A percentile compares a stretch with the other conserved stretches of the same genome.
Evolutionary conservation across 2,888 invertebrate genomes (phyloP).

Genomic region (Lasiommata megera): DNA sequence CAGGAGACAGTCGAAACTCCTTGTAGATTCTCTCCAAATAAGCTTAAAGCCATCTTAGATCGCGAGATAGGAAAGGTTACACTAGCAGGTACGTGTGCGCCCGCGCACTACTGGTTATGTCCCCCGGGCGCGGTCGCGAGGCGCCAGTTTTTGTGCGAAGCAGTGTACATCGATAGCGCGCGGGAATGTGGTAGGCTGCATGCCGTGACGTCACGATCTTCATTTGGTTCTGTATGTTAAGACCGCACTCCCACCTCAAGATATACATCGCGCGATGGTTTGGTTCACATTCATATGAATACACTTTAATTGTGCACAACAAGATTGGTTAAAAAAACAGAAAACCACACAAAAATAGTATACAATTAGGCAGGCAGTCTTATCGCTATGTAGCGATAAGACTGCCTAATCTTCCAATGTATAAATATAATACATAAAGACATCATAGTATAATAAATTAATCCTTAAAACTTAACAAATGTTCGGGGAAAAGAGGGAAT

Average conservation of each 20-base stretch:
- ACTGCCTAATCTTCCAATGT: too few relatives aligned
- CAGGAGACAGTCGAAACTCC: background rate
- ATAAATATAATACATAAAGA: too few relatives aligned
- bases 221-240: conserved; percentile 28
- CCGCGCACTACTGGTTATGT: background rate
- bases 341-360: too few relatives aligned
- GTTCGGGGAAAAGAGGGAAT: too few relatives aligned
- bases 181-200: conserved; percentile 26
- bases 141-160: conserved; percentile 2
- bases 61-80: background rate
- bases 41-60: background rate
- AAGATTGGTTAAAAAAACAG: too few relatives aligned
- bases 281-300: too few relatives aligned
- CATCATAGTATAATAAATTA: too few relatives aligned
- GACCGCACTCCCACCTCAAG: background rate
- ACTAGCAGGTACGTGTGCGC: background rate
- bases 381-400: too few relatives aligned
- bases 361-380: too few relatives aligned
- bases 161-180: conserved; percentile 22
- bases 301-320: too few relatives aligned
- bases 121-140: background rate
- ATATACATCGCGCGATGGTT: background rate
- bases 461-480: too few relatives aligned
- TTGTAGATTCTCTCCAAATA: background rate
- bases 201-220: conserved; percentile 33